Evolutionary conservation across 2,888 invertebrate genomes (phyloP), one percentile per base, ranked within the genome.

Genomic region (Meiosimyza platycephala): DNA sequence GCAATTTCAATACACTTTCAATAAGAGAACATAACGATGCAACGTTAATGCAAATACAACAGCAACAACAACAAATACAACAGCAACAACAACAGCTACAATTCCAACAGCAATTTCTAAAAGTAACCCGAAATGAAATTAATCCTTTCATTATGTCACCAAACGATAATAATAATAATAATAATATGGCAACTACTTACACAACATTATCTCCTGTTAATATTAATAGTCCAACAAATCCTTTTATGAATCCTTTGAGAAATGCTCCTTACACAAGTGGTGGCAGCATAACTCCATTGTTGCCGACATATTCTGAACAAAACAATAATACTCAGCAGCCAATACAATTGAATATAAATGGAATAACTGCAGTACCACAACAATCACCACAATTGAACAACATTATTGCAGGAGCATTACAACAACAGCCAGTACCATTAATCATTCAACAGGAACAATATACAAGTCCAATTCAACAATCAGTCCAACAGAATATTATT

Each of bases 271-370:
- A 64, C 16, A 77, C 75, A 9, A 77, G 78, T 65, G 78, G 78
- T 3, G 78, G 78, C 18, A 78, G 78, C 51, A 76, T 78, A 18
- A 76, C 78, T 6, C 76, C 77, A 77, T 47, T 75, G 71, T 52
- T 71, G 13, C 50, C 40, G 9, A 40, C 40, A 33, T 6, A 57
- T 22, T 16, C 12, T 48, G 54, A 11, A 16, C 47, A 55, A 55
- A 55, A 55, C 22, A 40, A 47, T 3, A 18, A 47, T n/a, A 54
- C 66, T 62, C 12, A 57, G 2, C 74, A 74, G 18, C 62, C 55
- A 67, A 52, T 40, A 5, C 40, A 40, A 40, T 40, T 55, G 33
- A 40, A 33, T 48, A 5, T 55, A 15, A 18, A 6, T 40, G 18
- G 16, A 11, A 18, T 47, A 7, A 48, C 65, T 62, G 28, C 65